Evolutionary conservation across 2,113 vertebrate species (phyloP).

Genomic region (Sorex fumeus): DNA sequence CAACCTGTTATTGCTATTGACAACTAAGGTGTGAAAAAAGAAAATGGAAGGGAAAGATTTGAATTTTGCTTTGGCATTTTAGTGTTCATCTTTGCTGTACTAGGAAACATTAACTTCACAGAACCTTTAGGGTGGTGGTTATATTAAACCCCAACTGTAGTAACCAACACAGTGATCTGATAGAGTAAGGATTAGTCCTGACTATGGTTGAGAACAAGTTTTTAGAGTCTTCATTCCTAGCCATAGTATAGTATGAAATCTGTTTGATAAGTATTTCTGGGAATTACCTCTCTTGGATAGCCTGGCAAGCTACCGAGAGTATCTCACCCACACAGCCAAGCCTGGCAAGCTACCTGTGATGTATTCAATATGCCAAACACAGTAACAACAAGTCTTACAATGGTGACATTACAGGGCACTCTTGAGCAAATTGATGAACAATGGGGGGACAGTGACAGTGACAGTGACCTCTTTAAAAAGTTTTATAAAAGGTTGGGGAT

Average conservation of each 20-base stretch:
- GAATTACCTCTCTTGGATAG: too few species aligned
- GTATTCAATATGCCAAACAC: too few species aligned
- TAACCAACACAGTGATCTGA: neutral
- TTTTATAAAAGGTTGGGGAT: neutral
- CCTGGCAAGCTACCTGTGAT: too few species aligned
- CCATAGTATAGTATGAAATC: neutral
- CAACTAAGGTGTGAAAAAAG: constrained; percentile 29
- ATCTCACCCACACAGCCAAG: too few species aligned
- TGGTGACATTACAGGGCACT: too few species aligned
- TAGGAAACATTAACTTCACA: neutral
- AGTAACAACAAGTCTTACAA: too few species aligned
- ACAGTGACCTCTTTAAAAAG: constrained; percentile 24
- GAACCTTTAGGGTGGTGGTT: neutral
- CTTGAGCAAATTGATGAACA: too few species aligned
- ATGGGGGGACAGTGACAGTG: too few species aligned
- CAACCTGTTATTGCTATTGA: constrained; percentile 61
- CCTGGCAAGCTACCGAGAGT: too few species aligned
- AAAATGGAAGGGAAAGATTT: constrained; percentile 27
- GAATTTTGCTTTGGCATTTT: constrained; percentile 22
- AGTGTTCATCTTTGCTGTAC: neutral
- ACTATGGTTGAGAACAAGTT: neutral
- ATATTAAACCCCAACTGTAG: neutral
- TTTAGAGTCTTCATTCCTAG: neutral
- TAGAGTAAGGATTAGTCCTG: neutral
- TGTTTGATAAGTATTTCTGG: neutral